phyloP scores from a whole-genome alignment of 1,140 invertebrate genomes.

The Drosophila chauvacae region DNA sequence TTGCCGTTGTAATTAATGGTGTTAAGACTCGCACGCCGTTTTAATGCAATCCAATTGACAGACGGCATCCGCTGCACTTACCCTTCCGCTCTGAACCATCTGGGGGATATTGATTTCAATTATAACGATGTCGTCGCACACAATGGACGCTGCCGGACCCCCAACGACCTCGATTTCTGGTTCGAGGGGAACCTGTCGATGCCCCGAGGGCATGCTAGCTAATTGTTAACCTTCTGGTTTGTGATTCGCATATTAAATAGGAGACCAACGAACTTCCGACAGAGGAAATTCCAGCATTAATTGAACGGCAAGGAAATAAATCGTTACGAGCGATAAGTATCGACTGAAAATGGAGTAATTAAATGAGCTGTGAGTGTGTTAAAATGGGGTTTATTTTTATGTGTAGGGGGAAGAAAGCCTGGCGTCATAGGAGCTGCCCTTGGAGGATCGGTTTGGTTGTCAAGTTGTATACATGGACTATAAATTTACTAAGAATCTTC shows the following conservation, averaged over 20 bases:
- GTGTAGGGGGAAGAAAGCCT: neutral
- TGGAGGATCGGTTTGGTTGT: neutral
- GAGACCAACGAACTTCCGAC: neutral
- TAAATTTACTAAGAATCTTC: neutral
- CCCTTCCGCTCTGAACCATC: conserved; percentile 22
- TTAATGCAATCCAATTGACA: conserved; percentile 80
- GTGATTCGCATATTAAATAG: conserved; percentile 60
- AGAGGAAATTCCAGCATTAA: conserved; percentile 4
- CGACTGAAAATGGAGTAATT: neutral
- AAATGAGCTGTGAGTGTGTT: neutral
- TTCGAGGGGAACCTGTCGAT: neutral
- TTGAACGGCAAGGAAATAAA: neutral
- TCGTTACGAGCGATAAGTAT: conserved; percentile 2
- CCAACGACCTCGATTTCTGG: neutral
- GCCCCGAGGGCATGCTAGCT: conserved; percentile 35
- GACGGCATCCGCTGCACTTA: conserved; percentile 62
- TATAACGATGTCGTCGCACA: conserved; percentile 58
- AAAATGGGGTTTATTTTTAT: neutral
- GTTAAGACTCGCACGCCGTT: conserved; percentile 79
- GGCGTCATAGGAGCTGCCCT: too few relatives aligned
- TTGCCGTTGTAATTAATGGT: conserved; percentile 79
- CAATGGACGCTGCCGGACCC: conserved; percentile 14
- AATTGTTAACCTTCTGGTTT: conserved; percentile 49
- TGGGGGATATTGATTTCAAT: conserved; percentile 74
- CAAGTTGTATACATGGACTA: neutral